Conservation (phyloP, 1,140 invertebrate genomes). For the Rhynchophorus ferrugineus region DNA sequence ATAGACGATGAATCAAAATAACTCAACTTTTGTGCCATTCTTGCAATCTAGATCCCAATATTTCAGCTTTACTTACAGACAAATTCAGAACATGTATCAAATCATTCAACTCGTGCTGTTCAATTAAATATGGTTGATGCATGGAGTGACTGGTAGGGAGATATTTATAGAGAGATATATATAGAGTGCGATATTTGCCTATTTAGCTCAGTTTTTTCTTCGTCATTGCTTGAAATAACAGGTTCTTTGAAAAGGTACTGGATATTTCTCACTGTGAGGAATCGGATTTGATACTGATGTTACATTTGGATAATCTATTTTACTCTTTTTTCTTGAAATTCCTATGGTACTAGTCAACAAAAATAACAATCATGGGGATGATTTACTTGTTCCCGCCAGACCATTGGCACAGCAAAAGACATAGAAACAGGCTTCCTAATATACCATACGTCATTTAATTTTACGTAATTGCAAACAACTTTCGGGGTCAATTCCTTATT, state of each 20-base stretch:
- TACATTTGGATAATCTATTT: not conserved
- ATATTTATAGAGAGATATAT: too few relatives aligned
- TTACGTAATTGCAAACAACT: not conserved
- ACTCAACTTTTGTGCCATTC: too few relatives aligned
- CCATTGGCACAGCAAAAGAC: not conserved
- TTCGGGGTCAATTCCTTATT: not conserved
- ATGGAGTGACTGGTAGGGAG: too few relatives aligned
- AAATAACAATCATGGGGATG: not conserved
- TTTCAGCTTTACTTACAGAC: too few relatives aligned
- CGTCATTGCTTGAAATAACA: not conserved
- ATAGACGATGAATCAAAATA: too few relatives aligned
- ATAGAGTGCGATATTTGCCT: too few relatives aligned
- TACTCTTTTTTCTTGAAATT: not conserved
- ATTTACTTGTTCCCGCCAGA: constrained; percentile 7
- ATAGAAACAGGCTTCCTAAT: not conserved
- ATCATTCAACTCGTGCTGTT: too few relatives aligned
- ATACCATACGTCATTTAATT: not conserved
- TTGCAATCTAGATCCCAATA: too few relatives aligned
- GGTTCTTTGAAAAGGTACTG: not conserved
- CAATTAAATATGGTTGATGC: too few relatives aligned
- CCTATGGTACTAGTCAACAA: not conserved
- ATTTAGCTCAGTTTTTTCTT: too few relatives aligned
- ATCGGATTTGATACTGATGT: not conserved
- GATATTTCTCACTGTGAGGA: not conserved
- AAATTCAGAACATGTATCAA: too few relatives aligned